Base-by-base conservation (phyloP, 2,797 vertebrate genomes). In the Galagoides demidoff region DNA sequence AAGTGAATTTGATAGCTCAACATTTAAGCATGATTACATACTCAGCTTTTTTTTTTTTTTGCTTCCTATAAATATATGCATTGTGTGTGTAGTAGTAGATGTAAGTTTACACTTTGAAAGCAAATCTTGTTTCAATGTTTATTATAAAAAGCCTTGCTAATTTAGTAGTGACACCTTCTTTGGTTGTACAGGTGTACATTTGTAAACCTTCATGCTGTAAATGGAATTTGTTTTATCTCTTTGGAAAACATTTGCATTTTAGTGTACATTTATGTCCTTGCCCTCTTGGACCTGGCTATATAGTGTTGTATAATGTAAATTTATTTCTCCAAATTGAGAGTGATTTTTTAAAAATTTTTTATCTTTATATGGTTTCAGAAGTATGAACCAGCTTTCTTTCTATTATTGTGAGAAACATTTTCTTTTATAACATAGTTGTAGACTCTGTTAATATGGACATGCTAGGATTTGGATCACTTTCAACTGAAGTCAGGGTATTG, bases 121-220 rank as follows among this genome's bases (percentile, higher is more conserved):
- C 97, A 98, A 96, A 99, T 98, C 98, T 99, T 94, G 98, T 99
- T 98, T 99, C 98, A 97, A 98, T 99, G 99, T 99, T 99, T 98
- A 99, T 98, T 98, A 99, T 98, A 99, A 99, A 99, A 99, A 99
- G 99, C 99, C 99, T 99, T 99, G 99, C 99, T 99, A 99, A 99
- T 99, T 99, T 99, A 99, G 98, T 99, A 99, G 99, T 99, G 99
- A 99, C 98, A 98, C 99, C 99, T 99, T 99, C 99, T 98, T 99
- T 98, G 99, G 99, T 99, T 99, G 99, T 99, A 99, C 99, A 99
- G 99, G 99, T 99, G 99, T 99, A 99, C 99, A 99, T 99, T 99
- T 99, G 99, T 99, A 99, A 99, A 99, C 99, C 99, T 99, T 99
- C 98, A 99, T 99, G 99, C 99, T 99, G 99, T 99, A 99, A 99